These are phyloP conservation scores for Pristionchus maxplancki DNA, from an alignment of 2,888 invertebrate genomes.

Conservation along the genomic window DNA sequence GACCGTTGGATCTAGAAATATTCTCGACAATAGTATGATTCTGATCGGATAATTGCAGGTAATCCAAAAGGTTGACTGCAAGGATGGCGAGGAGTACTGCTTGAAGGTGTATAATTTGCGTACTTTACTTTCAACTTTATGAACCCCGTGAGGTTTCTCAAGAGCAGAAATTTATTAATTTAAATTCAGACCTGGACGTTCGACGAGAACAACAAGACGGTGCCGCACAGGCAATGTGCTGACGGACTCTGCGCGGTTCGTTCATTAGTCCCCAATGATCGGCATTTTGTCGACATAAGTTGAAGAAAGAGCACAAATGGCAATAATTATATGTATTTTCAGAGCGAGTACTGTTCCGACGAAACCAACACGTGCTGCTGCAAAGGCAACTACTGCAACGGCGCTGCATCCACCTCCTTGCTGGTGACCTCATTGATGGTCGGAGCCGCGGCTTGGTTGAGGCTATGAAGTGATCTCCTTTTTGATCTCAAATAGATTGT, in stretches of 20 bases:
- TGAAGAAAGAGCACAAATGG: too few relatives aligned
- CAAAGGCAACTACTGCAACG: background rate
- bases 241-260: background rate
- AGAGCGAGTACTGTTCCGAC: background rate
- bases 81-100: background rate
- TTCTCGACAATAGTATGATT: too few relatives aligned
- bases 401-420: background rate
- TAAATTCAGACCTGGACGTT: background rate
- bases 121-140: background rate
- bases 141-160: too few relatives aligned
- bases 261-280: background rate
- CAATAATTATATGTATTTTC: background rate
- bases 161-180: too few relatives aligned
- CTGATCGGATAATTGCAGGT: background rate
- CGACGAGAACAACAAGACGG: background rate
- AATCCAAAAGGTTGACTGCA: background rate
- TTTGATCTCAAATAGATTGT: too few relatives aligned
- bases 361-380: background rate
- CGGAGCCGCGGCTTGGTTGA: background rate
- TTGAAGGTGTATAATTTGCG: background rate
- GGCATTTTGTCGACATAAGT: too few relatives aligned
- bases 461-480: background rate
- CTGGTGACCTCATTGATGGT: background rate
- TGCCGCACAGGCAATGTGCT: background rate
- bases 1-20: too few relatives aligned